Evolutionary conservation across 2,797 vertebrate genomes (phyloP).

Genomic region (Phoebastria nigripes): DNA sequence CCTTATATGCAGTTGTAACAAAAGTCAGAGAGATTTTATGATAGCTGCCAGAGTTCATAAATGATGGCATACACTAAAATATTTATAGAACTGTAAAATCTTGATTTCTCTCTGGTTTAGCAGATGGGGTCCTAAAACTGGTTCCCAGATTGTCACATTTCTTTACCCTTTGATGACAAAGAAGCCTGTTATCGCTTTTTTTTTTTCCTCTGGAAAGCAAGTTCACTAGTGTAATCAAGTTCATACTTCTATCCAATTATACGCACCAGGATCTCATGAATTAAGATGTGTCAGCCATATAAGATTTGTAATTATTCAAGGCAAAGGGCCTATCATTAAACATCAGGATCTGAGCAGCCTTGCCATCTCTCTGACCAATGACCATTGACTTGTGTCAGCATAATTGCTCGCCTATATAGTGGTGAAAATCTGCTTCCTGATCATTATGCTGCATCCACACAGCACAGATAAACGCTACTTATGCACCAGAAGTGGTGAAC

Average conservation of each 20-base stretch:
- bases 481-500: not conserved
- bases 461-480: not conserved
- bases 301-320: constrained; percentile 53
- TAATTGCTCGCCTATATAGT: not conserved
- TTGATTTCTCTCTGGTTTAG: constrained; percentile 86
- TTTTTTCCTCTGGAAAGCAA: constrained; percentile 65
- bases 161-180: constrained; percentile 81
- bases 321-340: not conserved
- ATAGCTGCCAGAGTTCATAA: constrained; percentile 88
- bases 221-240: constrained; percentile 72
- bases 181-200: constrained; percentile 71
- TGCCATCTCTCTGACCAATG: constrained; percentile 4
- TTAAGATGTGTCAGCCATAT: constrained; percentile 45
- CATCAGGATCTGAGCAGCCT: not conserved
- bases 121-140: constrained; percentile 83
- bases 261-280: constrained; percentile 47
- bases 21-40: constrained; percentile 87
- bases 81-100: constrained; percentile 89
- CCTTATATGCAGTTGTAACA: constrained; percentile 87
- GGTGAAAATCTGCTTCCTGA: not conserved
- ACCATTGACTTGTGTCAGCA: not conserved
- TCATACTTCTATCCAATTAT: constrained; percentile 67
- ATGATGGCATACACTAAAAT: constrained; percentile 88
- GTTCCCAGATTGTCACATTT: constrained; percentile 82
- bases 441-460: not conserved